Evolutionary conservation across 2,113 vertebrate genomes (phyloP), one percentile per base, ranked within the genome.

Genomic region (Aptenodytes forsteri): DNA sequence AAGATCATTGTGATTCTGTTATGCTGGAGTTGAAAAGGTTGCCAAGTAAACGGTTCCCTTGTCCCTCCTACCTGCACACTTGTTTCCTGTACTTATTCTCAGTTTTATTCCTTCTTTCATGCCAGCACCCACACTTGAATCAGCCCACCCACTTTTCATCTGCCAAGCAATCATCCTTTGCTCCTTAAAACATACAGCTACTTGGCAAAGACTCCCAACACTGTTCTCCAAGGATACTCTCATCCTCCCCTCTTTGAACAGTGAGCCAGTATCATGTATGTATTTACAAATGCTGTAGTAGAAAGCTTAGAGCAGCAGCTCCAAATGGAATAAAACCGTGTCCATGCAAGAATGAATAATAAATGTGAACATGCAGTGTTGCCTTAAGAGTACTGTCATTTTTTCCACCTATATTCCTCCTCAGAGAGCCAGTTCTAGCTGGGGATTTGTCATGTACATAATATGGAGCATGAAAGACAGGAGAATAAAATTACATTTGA

Each of bases 61-160:
- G 21, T 73, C 62, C 71, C 62, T 92, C 90, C 86, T 77, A 83
- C 83, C 86, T 91, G 78, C 88, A 82, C 71, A 64, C 38, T 96
- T 83, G 84, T 97, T 97, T 97, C 96, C 95, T 84, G 36, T 92
- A 77, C 87, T 95, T 91, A 81, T 62, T 96, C 84, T 90, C 95
- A 95, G 81, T 56, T 97, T 96, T 86, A 71, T 88, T 71, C 94
- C 82, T 97, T 93, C 78, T 87, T 95, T 94, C 76, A 17, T 81
- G 77, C 66, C 85, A 93, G 73, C 86, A 90, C 87, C 93, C 90
- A 87, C 88, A 88, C 75, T 92, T 75, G 14, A 87, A 90, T 93
- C 91, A 97, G 83, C 77, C 82, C 92, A 92, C 97, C 95, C 93
- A 95, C 95, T 96, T 96, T 61, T 89, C 97, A 97, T 94, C 90